These are phyloP conservation scores for Heliconius ethilla DNA, from an alignment of 2,888 invertebrate genomes.

Conservation along the genomic window DNA sequence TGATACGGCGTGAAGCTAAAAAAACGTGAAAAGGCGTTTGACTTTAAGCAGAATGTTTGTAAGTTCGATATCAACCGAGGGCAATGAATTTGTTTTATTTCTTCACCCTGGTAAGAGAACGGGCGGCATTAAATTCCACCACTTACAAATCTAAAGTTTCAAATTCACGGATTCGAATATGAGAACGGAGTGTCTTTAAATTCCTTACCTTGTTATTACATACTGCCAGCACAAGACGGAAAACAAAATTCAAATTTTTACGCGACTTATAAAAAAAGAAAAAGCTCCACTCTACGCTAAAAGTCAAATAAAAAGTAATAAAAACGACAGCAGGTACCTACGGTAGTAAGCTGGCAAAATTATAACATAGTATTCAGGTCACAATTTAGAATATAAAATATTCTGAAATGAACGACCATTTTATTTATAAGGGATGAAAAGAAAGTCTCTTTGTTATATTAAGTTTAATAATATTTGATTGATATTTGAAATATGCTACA, in stretches of 20 bases:
- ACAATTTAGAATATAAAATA: slow-evolving; percentile 7
- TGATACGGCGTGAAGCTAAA: no score
- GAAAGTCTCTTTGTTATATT: background rate
- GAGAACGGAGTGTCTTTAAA: no score
- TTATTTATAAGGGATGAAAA: background rate
- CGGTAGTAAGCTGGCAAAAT: slow-evolving; percentile 10
- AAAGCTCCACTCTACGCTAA: background rate
- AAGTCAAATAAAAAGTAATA: slow-evolving; percentile 12
- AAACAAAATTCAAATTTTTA: background rate
- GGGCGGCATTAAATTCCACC: no score
- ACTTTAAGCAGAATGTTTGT: no score
- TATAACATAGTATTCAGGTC: background rate
- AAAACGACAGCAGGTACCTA: background rate
- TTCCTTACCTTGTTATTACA: no score
- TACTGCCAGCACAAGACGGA: no score
- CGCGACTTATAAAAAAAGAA: background rate
- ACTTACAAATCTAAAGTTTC: no score
- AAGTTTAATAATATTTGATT: background rate
- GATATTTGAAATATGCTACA: background rate
- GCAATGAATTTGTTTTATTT: no score
- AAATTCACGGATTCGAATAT: no score
- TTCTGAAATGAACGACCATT: background rate
- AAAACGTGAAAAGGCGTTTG: no score
- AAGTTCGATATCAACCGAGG: no score
- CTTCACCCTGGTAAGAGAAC: no score